phyloP scores from a whole-genome alignment of 1,140 invertebrate species.

The Vanessa tameamea region DNA sequence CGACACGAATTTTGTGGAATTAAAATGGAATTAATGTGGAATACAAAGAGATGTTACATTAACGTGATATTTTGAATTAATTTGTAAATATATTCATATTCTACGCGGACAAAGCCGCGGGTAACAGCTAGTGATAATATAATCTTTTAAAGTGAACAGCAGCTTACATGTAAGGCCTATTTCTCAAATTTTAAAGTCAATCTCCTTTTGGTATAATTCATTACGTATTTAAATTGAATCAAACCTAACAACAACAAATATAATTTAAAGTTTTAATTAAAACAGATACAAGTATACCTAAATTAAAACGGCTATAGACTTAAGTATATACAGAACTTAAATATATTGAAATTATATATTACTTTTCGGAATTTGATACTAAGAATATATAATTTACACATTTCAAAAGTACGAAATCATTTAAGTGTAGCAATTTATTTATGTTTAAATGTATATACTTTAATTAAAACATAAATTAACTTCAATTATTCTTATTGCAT shows the following conservation, averaged over 20 bases:
- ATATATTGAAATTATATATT: constrained; percentile 3
- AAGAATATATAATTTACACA: constrained; percentile 1
- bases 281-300: neutral
- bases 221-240: no score
- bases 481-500: neutral
- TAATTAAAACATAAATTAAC: neutral
- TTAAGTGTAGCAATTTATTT: neutral
- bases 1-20: no score
- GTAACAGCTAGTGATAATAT: no score
- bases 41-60: no score
- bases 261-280: neutral
- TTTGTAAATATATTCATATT: no score
- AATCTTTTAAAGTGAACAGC: no score
- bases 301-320: neutral
- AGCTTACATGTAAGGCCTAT: no score
- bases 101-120: no score
- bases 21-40: no score
- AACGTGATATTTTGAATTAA: no score
- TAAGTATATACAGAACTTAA: neutral
- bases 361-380: neutral
- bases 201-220: no score
- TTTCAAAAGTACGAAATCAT: neutral
- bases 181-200: no score
- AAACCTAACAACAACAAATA: neutral
- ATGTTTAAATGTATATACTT: neutral